Evolutionary conservation across 2,888 invertebrate species (phyloP), one percentile per base, ranked within the genome.

Genomic region (Nysson spinosus): DNA sequence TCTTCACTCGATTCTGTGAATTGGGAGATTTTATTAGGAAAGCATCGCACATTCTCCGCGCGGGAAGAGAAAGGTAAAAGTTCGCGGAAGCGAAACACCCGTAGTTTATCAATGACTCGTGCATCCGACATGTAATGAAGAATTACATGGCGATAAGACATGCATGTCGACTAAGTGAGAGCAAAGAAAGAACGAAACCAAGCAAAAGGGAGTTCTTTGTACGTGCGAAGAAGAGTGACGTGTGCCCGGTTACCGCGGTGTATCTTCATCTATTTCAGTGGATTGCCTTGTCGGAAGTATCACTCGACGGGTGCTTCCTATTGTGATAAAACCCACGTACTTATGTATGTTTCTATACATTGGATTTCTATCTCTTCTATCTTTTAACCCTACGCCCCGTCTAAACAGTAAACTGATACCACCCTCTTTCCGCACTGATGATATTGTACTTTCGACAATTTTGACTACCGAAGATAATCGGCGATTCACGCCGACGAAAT

Each of bases 241-340:
- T 56, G 63, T 30, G 51, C 55, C 57, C 52, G 30, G 51, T 67
- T 57, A 57, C 49, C 55, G 55, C 42, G 46, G 35, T 54, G 64
- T 68, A 64, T 78, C 77, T 77, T 77, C 72, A 75, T 80, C 78
- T 73, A 74, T 81, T 82, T 81, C 79, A 78, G 74, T 70, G 74
- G 75, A 74, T 79, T 69, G 78, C 79, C 78, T 79, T 79, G 81
- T 79, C 78, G 82, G 78, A 81, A 79, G 78, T 79, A 75, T 82
- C 79, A 75, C 80, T 75, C 71, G 60, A 58, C 71, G 28, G 11
- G 47, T 39, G 55, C 61, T 72, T 77, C 65, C 79, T 69, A 78
- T 77, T 75, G 71, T 71, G 72, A 80, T 72, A 74, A 78, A 80
- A 69, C 39, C 63, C 51, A 55, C 60, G 46, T 44, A 57, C 56